Evolutionary conservation across 2,888 invertebrate genomes (phyloP), one percentile per base, ranked within the genome.

Genomic region (Pimpla rufipes): DNA sequence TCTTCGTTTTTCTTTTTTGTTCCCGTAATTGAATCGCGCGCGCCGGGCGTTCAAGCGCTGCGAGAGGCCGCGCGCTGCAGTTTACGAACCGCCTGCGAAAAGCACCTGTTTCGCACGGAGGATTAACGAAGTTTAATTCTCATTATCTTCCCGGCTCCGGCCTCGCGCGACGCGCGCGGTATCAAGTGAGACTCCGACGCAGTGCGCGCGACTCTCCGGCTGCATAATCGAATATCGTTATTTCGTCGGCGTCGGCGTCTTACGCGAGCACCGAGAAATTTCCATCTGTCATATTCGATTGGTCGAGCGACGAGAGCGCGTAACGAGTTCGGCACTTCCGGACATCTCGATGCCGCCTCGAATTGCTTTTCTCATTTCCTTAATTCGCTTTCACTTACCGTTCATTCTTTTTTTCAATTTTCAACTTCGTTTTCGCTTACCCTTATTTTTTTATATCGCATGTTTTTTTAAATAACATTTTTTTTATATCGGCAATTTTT

Each of bases 111-210:
- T 76, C 71, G 40, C 59, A 21, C 45, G 50, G 52, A 59, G 67
- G 59, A 67, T 76, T 83, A 83, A 76, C 76, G 66, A 76, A 79
- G 75, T 83, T 83, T 76, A 79, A 83, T 79, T 79, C 83, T 83
- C 71, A 79, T 83, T 83, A 79, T 76, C 70, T 76, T 45, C 74
- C 18, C 55, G 42, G 16, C n/a, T 40, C 52, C 45, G 6, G 50
- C 66, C 35, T 40, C 18, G n/a, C 29, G 29, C n/a, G 50, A n/a
- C 50, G 13, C 45, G 35, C 23, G 11, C 8, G 23, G 42, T 59
- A 42, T 29, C 8, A 2, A 35, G 21, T 21, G 23, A 75, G 29
- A 73, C 16, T 29, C 11, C 47, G 23, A 75, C 47, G 47, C 62
- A 13, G n/a, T 70, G n/a, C n/a, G n/a, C 57, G 23, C 21, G 52